Evolutionary conservation across 2,888 invertebrate species (phyloP), one percentile per base, ranked within the genome.

Genomic region (Agrochola circellaris): DNA sequence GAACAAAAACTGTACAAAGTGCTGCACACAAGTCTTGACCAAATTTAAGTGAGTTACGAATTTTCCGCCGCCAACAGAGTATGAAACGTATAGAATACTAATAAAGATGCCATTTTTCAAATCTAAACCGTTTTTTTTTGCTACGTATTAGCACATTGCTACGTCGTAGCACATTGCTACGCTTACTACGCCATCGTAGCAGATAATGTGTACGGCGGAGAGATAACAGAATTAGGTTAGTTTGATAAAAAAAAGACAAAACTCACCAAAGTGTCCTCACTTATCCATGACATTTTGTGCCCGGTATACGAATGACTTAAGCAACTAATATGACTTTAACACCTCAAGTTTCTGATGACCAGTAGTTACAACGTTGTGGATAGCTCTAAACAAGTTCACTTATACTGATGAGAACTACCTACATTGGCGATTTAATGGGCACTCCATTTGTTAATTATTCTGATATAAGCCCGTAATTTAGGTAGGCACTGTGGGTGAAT

Each of bases 391-490:
- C 26, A 23, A 51, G 13, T 11, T 23, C 23, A 38, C 13, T 20
- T 42, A 58, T 34, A 58, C 3, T 51, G 5, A 23, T 48, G 30
- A 66, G 9, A 34, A 20, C n/a, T 73, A 48, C 8, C n/a, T 73
- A 48, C 8, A 20, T 62, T 34, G 9, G 9, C 11, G 4, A n/a
- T 2, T 2, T 13, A 34, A 6, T 45, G 13, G 64, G 54, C 5
- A 73, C 56, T 82, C 51, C 78, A 83, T 83, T 68, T 56, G 20
- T n/a, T 65, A 30, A 54, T 23, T 9, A 20, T n/a, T 71, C 70
- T 7, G 4, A 0, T 38, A 26, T 26, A 15, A 38, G 42, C 38
- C 66, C 71, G 77, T 86, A 86, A 87, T 88, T 88, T 85, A 88
- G 75, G 85, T 73, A 81, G 76, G 70, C 75, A 56, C 65, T 75